Percentiles rank a stretch among this genome's conserved stretches.
These are phyloP conservation scores for Drosophila melanosoma DNA, from an alignment of 2,888 invertebrate species.

Conservation along the genomic window DNA sequence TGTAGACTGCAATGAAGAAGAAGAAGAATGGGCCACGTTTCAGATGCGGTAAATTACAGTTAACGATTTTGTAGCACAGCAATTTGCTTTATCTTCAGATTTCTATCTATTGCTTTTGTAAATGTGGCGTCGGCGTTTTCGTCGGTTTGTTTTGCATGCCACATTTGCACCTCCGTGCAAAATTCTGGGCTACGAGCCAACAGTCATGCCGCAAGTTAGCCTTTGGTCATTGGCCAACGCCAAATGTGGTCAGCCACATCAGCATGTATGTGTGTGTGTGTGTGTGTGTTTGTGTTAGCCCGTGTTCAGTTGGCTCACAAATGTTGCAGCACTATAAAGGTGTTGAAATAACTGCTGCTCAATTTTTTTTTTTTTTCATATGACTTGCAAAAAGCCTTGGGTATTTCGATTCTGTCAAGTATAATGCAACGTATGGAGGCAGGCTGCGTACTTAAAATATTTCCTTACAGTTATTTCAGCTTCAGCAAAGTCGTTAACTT, in stretches of 20 bases:
- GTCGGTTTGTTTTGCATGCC: conserved; percentile 76
- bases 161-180: conserved; percentile 48
- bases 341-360: conserved; percentile 76
- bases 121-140: conserved; percentile 66
- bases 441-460: neutral
- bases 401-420: neutral
- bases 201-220: conserved; percentile 2
- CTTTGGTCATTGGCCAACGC: conserved; percentile 63
- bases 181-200: conserved; percentile 14
- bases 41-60: conserved; percentile 79
- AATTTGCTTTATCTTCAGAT: conserved; percentile 78
- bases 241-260: conserved; percentile 54
- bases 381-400: neutral
- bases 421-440: neutral
- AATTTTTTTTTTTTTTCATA: conserved; percentile 32
- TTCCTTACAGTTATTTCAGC: neutral
- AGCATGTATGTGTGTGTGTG: conserved; percentile 1
- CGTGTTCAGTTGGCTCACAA: conserved; percentile 43
- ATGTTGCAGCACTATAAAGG: conserved; percentile 68
- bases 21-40: conserved; percentile 60
- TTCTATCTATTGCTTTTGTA: conserved; percentile 72
- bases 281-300: conserved; percentile 21
- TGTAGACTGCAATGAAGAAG: conserved; percentile 23
- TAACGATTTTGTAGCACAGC: conserved; percentile 80
- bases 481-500: neutral